Evolutionary conservation across 2,113 vertebrate genomes (phyloP).

Genomic region (Thryonomys swinderianus): DNA sequence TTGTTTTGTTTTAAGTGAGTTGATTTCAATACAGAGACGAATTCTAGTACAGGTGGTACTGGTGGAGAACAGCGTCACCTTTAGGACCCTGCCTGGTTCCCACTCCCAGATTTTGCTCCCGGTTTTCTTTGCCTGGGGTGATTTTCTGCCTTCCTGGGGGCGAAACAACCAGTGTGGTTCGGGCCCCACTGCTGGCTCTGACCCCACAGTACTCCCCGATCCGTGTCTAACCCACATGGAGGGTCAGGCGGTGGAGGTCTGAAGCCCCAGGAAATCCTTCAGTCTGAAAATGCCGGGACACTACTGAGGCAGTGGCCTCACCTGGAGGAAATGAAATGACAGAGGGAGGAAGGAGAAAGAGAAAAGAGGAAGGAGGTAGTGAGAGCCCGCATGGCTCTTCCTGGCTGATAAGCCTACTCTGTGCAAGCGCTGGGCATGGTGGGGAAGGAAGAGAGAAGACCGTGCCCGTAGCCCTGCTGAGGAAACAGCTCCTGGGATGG

Average conservation of each 20-base stretch:
- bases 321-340: background rate
- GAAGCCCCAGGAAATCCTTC: background rate
- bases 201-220: background rate
- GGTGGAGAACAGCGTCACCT: background rate
- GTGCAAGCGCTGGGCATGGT: background rate
- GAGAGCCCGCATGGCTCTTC: background rate
- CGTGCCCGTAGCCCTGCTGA: background rate
- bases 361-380: background rate
- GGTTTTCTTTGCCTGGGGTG: background rate
- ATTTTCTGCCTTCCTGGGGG: background rate
- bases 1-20: background rate
- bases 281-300: background rate
- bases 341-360: too few relatives aligned
- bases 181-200: background rate
- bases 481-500: background rate
- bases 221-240: background rate
- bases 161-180: background rate
- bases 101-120: background rate
- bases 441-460: background rate
- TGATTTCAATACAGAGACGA: conserved; percentile 18
- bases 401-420: background rate
- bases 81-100: background rate
- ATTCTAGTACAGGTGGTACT: background rate
- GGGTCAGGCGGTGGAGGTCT: background rate
- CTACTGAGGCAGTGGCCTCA: background rate